Conservation (phyloP, 2,888 invertebrate genomes). For the Agrypnus murinus region DNA sequence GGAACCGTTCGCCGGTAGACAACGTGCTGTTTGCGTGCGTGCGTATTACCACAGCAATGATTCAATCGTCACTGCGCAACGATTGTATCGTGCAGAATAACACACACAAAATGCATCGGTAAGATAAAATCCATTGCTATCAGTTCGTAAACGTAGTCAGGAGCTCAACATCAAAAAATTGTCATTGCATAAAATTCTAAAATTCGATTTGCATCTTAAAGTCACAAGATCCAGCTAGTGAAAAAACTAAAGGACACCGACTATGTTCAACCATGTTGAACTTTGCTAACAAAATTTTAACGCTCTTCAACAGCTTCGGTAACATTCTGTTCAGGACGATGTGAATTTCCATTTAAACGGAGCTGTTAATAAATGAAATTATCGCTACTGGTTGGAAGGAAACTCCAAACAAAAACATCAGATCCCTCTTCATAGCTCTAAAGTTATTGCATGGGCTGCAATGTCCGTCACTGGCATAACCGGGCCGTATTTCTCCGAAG, state of each 20-base stretch:
- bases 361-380: background rate
- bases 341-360: background rate
- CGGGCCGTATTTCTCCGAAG: too few species aligned
- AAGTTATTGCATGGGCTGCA: background rate
- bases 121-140: too few species aligned
- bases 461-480: background rate
- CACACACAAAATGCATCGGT: background rate
- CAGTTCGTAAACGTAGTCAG: slow-evolving; percentile 2
- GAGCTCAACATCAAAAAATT: background rate
- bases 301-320: background rate
- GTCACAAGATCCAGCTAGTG: background rate
- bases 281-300: background rate
- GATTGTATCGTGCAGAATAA: background rate
- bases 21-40: background rate
- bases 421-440: background rate
- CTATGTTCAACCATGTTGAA: background rate
- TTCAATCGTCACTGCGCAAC: background rate
- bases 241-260: background rate
- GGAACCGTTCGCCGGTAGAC: background rate
- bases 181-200: background rate
- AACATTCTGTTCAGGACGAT: slow-evolving; percentile 1
- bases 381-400: background rate
- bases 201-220: too few species aligned
- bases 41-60: background rate
- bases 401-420: background rate